phyloP scores from a whole-genome alignment of 2,888 invertebrate species.

The Capitulum mitella region DNA sequence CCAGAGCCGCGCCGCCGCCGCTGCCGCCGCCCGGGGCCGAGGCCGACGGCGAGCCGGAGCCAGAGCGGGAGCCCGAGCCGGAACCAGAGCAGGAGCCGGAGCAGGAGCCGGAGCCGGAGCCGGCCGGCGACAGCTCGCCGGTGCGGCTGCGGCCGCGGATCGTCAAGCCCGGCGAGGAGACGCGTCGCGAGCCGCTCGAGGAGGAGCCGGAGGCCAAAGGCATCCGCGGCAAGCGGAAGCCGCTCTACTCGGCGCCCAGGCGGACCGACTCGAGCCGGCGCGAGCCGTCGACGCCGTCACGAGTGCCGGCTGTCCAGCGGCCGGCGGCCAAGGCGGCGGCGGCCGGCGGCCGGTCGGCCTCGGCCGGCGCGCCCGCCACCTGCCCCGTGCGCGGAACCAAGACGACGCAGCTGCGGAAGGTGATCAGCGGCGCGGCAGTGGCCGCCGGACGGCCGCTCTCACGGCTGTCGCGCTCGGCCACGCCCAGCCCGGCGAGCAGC shows the following conservation, averaged over 20 bases:
- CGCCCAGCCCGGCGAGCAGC: conserved; percentile 34
- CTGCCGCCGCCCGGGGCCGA: conserved; percentile 39
- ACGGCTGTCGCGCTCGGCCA: neutral
- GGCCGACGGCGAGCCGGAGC: conserved; percentile 29
- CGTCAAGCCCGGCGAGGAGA: conserved; percentile 46
- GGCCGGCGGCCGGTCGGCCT: conserved; percentile 54
- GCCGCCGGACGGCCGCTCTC: conserved; percentile 40
- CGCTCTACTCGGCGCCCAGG: conserved; percentile 34
- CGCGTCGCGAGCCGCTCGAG: conserved; percentile 30
- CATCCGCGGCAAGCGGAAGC: conserved; percentile 60
- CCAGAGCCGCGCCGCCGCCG: conserved; percentile 41
- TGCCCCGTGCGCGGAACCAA: conserved; percentile 40
- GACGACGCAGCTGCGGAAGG: conserved; percentile 41
- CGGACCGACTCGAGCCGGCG: conserved; percentile 27
- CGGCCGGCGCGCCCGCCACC: conserved; percentile 46
- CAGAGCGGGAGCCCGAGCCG: conserved; percentile 42
- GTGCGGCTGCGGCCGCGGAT: conserved; percentile 46
- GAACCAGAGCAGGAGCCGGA: conserved; percentile 36
- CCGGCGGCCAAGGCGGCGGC: conserved; percentile 31
- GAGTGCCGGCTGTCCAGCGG: neutral
- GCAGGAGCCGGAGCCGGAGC: conserved; percentile 28
- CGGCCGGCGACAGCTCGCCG: conserved; percentile 37
- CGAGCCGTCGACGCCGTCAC: conserved; percentile 23
- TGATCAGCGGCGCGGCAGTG: conserved; percentile 35
- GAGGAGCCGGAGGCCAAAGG: conserved; percentile 47